Base-by-base conservation (phyloP, 1,140 invertebrate genomes). In the Homalodisca vitripennis region DNA sequence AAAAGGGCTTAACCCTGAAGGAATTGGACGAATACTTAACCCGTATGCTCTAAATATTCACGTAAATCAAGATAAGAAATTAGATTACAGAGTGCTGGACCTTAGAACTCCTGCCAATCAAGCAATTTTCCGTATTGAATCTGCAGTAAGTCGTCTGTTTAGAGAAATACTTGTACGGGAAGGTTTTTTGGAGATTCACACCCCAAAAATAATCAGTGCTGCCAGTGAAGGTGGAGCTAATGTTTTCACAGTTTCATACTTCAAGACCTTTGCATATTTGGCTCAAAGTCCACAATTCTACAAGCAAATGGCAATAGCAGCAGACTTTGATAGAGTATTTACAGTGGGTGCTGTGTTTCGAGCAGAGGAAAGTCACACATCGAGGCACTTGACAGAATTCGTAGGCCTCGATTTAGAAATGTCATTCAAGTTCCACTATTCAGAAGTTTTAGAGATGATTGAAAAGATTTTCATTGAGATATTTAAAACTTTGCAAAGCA, bases 281-380 rank as follows among this genome's bases (percentile, higher is more conserved):
- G 98, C 98, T 3, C 98, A 99, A 82, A 98, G 95, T 72, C 98
- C 98, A 0, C 98, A 99, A 81, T 84, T 99, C 0, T 99, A 99
- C 80, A 99, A 99, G 80, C 98, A 99, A 86, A 99, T 99, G 97
- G 96, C 97, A 0, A 98, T 99, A 74, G 94, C 96, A 46, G 93
- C 93, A 31, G 98, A 99, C 81, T 98, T 99, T 79, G 95, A 98
- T 68, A 93, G 90, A 84, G 94, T 97, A 26, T 93, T 85, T 77
- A 93, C 92, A 1, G 83, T 93, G 73, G 92, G 92, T 65, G 84
- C 89, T 83, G 97, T 99, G 63, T 99, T 99, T 78, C 84, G 98
- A 73, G 98, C 98, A 0, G 98, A 99, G 83, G 97, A 99, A 80
- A 98, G 96, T 1, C 99, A 99, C 81, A 99, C 98, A 0, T 96